Percentiles rank a stretch among this genome's conserved stretches.
phyloP scores from a whole-genome alignment of 2,888 invertebrate genomes.

The Nycteola revayana region DNA sequence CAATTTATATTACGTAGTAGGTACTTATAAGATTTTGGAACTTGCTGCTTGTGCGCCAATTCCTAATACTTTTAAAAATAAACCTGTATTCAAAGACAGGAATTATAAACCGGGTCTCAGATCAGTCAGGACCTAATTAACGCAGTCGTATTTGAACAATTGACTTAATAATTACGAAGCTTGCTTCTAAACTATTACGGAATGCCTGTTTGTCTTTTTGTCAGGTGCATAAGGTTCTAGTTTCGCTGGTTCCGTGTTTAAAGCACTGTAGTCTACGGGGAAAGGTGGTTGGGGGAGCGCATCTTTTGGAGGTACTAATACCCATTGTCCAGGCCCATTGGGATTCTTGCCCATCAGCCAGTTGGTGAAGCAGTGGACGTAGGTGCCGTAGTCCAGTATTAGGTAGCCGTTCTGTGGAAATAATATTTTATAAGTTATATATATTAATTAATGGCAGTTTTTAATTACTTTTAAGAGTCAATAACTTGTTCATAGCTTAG shows the following conservation, averaged over 20 bases:
- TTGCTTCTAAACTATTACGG: slow-evolving; percentile 82
- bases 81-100: not conserved
- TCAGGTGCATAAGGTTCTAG: slow-evolving; percentile 86
- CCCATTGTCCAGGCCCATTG: slow-evolving; percentile 89
- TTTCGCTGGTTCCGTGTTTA: slow-evolving; percentile 86
- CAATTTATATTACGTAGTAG: too few relatives aligned
- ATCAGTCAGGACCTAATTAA: not conserved
- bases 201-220: slow-evolving; percentile 86
- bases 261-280: slow-evolving; percentile 89
- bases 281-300: slow-evolving; percentile 82
- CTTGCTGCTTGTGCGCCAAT: not conserved
- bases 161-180: not conserved
- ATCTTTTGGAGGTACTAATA: slow-evolving; percentile 84
- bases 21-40: too few relatives aligned
- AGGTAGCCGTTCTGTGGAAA: slow-evolving; percentile 84
- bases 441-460: too few relatives aligned
- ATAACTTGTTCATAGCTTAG: too few relatives aligned
- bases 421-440: too few relatives aligned
- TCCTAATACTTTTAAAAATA: not conserved
- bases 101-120: not conserved
- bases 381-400: slow-evolving; percentile 85
- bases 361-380: slow-evolving; percentile 87
- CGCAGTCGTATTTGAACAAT: slow-evolving; percentile 4
- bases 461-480: too few relatives aligned
- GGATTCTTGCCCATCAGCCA: slow-evolving; percentile 88